Conservation (phyloP, 2,113 vertebrate genomes). For the Microcebus ravelobensis region DNA sequence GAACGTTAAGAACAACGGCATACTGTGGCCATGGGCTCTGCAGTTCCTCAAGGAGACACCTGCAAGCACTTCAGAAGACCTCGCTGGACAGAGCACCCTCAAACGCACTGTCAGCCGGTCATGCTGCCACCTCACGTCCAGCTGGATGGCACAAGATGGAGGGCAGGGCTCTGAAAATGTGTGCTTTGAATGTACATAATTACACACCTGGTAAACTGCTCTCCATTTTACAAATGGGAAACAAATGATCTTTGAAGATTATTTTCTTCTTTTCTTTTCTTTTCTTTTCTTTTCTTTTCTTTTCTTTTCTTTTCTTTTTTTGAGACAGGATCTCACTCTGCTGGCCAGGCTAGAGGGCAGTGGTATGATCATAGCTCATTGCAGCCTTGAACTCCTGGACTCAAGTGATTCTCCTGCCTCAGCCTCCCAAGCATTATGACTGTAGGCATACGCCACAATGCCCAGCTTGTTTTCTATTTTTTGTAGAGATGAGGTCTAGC, state of each 20-base stretch:
- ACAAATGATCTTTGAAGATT: neutral
- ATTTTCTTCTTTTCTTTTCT: too few species aligned
- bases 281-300: too few species aligned
- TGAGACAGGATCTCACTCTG: too few species aligned
- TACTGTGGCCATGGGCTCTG: neutral
- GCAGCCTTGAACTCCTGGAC: too few species aligned
- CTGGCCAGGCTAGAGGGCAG: too few species aligned
- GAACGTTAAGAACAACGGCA: neutral
- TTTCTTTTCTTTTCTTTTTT: too few species aligned
- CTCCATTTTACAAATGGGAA: neutral
- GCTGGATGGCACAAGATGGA: fast-evolving
- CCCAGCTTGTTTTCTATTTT: too few species aligned
- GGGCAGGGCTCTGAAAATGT: fast-evolving
- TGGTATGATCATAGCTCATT: too few species aligned
- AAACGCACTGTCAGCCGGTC: neutral
- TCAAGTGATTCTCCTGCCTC: too few species aligned
- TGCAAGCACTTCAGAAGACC: neutral
- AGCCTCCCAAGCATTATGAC: too few species aligned
- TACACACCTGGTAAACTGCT: neutral
- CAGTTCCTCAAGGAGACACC: fast-evolving
- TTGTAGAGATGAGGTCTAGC: too few species aligned
- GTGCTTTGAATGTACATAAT: neutral
- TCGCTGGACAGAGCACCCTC: fast-evolving
- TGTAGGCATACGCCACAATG: too few species aligned
- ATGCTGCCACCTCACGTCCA: neutral